These are phyloP conservation scores for Drosophila meridiana DNA, from an alignment of 2,888 invertebrate genomes.

Conservation along the genomic window DNA sequence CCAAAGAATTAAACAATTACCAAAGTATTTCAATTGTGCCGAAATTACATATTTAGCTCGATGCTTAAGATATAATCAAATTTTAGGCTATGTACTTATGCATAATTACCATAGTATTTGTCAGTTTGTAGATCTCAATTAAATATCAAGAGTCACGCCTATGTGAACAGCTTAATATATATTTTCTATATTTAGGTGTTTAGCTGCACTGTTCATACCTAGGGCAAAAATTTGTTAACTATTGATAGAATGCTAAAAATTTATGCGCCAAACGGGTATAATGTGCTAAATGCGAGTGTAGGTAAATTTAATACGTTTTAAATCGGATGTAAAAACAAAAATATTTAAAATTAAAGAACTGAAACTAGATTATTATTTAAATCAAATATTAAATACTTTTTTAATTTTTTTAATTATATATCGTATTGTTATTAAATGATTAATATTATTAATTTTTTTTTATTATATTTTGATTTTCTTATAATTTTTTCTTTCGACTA, in stretches of 20 bases:
- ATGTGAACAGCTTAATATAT: neutral
- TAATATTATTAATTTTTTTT: no score
- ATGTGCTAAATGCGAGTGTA: no score
- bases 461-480: no score
- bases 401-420: no score
- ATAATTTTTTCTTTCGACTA: no score
- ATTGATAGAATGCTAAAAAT: neutral
- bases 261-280: neutral
- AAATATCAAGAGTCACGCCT: neutral
- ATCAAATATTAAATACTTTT: no score
- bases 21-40: neutral
- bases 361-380: slow-evolving; percentile 3
- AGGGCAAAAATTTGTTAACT: neutral
- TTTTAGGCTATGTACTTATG: neutral
- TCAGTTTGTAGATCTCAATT: neutral
- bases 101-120: neutral
- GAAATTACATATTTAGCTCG: neutral
- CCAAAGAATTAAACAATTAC: neutral
- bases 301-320: neutral
- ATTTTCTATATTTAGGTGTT: neutral
- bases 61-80: neutral
- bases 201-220: no score
- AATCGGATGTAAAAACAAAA: neutral
- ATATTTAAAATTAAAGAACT: slow-evolving; percentile 5
- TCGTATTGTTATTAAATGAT: no score